A percentile compares a stretch with the other conserved stretches of the same genome.
phyloP scores from a whole-genome alignment of 1,140 invertebrate genomes.

The Zaprionus ornatus region DNA sequence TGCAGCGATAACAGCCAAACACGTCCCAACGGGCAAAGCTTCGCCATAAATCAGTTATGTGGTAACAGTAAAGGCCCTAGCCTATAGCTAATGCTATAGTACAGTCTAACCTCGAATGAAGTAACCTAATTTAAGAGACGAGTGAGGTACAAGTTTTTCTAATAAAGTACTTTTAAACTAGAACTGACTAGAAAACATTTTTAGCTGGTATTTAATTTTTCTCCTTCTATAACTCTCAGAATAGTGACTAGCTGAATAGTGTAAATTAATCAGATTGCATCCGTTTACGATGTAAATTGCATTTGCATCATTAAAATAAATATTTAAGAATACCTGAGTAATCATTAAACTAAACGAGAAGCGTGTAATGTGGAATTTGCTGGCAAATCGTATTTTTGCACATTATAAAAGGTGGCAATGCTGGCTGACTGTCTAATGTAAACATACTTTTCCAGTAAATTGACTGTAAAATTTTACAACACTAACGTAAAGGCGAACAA shows the following conservation, averaged over 20 bases:
- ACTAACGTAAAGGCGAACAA: background rate
- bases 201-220: no score
- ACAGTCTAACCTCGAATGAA: background rate
- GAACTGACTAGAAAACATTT: no score
- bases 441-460: conserved; percentile 10
- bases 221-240: no score
- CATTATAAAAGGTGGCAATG: background rate
- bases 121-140: background rate
- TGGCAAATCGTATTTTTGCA: background rate
- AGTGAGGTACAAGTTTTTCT: no score
- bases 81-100: background rate
- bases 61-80: background rate
- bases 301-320: background rate
- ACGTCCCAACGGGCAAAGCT: conserved; percentile 4
- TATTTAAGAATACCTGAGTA: background rate
- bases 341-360: background rate
- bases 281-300: background rate
- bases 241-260: no score
- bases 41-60: conserved; percentile 53
- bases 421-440: background rate
- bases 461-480: background rate
- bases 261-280: no score
- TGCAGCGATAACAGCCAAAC: conserved; percentile 20
- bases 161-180: no score
- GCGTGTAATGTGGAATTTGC: background rate